Evolutionary conservation across 2,113 vertebrate species (phyloP), one percentile per base, ranked within the genome.

Genomic region (Syngnathus typhle): DNA sequence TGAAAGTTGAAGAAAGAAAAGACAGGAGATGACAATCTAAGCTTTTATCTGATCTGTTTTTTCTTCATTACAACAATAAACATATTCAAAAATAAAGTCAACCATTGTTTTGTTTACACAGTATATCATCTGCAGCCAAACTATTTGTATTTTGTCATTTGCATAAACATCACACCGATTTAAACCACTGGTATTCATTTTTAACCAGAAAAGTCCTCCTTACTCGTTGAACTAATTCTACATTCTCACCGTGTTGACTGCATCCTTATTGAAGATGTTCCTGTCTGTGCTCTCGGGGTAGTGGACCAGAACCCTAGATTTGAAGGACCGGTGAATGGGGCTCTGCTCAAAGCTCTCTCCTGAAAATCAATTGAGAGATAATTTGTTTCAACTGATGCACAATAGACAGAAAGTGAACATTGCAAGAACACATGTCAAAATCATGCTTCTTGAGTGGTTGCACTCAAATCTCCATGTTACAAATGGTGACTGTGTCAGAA

Each of bases 331-430:
- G 84, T 91, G 93, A 67, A 99, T 82, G 16, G 97, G 97, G 75
- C 94, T 99, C 91, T 98, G 95, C 73, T 98, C 95, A 0, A 99
- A 96, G 89, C 94, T 93, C 82, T 99, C 96, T 62, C 95, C 97
- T 97, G 88, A 4, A 85, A 85, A 15, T 63, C 43, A 73, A 6
- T 72, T 32, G 54, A 8, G 49, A 19, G 2, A 54, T 9, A 21
- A 21, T 4, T 38, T 10, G 4, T 4, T 55, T 55, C n/a, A 51
- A n/a, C 19, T 21, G 49, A 51, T n/a, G 7, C 19, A 10, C 3
- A 19, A 21, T 21, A 19, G 16, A 54, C n/a, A 12, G 36, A 72
- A 65, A 36, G 71, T 72, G 59, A 54, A 23, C 36, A 13, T 44
- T 27, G 27, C 27, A 27, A 27, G 27, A 27, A 27, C 27, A 27